Percentiles rank a stretch among this genome's conserved stretches.
Evolutionary conservation across 2,113 vertebrate species (phyloP).

Genomic region (Bubo scandiacus): DNA sequence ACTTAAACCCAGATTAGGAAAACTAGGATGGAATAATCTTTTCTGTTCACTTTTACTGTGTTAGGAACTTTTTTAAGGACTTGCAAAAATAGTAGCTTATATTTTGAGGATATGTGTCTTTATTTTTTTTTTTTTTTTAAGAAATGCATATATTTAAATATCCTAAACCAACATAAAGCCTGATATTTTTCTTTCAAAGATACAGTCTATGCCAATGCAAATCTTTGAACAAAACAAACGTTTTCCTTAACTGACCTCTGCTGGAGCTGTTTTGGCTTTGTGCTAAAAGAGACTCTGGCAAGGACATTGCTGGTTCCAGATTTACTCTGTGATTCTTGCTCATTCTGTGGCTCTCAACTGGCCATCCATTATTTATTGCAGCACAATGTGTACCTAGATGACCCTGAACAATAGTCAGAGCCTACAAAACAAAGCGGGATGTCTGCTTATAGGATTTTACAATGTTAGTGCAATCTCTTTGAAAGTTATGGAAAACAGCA

Average conservation of each 20-base stretch:
- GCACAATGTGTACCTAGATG: not conserved
- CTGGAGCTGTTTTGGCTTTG: not conserved
- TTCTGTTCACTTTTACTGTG: not conserved
- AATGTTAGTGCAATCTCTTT: not conserved
- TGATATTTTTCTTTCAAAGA: not conserved
- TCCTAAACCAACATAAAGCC: not conserved
- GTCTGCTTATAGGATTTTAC: not conserved
- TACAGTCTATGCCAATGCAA: not conserved
- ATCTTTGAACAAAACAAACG: not conserved
- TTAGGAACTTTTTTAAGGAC: not conserved
- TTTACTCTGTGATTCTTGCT: not conserved
- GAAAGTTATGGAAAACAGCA: not conserved
- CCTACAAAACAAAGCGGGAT: not conserved
- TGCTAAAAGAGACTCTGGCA: not conserved
- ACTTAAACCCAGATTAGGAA: not conserved
- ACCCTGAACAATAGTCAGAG: not conserved
- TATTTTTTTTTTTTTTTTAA: not conserved
- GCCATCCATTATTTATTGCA: not conserved
- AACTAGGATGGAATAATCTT: not conserved
- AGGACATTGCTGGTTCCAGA: not conserved
- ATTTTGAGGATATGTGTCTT: not conserved
- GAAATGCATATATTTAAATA: not conserved
- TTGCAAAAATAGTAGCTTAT: not conserved
- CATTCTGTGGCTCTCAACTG: not conserved
- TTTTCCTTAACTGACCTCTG: constrained; percentile 32